Evolutionary conservation across 1,140 invertebrate species (phyloP).

Genomic region (Anoplolepis gracilipes): DNA sequence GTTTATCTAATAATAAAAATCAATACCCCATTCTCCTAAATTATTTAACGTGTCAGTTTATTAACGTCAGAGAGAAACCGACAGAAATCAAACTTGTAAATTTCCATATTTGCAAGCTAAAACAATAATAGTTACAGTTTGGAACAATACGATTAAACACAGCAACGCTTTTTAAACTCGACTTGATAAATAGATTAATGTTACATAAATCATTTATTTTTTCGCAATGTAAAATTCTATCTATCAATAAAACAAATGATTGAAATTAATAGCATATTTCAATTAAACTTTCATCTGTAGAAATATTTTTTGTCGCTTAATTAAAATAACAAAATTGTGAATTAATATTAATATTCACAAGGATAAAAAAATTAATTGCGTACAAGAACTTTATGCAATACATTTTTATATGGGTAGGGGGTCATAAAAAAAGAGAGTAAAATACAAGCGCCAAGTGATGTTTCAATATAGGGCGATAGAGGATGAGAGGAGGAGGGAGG

Average conservation of each 20-base stretch:
- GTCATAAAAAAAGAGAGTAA: background rate
- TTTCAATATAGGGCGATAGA: constrained; percentile 10
- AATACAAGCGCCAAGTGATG: background rate
- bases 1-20: constrained; percentile 57
- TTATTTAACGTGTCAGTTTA: constrained; percentile 51
- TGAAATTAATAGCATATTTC: constrained; percentile 25
- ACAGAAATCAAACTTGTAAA: constrained; percentile 42
- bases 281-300: background rate
- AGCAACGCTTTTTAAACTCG: constrained; percentile 34
- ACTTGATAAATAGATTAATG: constrained; percentile 29
- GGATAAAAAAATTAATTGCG: background rate
- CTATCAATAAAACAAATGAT: constrained; percentile 22
- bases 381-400: background rate
- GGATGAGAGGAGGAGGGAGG: background rate
- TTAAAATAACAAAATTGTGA: constrained; percentile 15
- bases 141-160: constrained; percentile 46
- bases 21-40: constrained; percentile 37
- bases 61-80: constrained; percentile 26
- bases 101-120: constrained; percentile 21
- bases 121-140: constrained; percentile 38
- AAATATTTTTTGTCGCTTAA: background rate
- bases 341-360: background rate
- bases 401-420: background rate
- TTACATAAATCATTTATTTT: constrained; percentile 27
- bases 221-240: constrained; percentile 37